Conservation (phyloP, 2,797 vertebrate genomes). For the Gastrophryne carolinensis region DNA sequence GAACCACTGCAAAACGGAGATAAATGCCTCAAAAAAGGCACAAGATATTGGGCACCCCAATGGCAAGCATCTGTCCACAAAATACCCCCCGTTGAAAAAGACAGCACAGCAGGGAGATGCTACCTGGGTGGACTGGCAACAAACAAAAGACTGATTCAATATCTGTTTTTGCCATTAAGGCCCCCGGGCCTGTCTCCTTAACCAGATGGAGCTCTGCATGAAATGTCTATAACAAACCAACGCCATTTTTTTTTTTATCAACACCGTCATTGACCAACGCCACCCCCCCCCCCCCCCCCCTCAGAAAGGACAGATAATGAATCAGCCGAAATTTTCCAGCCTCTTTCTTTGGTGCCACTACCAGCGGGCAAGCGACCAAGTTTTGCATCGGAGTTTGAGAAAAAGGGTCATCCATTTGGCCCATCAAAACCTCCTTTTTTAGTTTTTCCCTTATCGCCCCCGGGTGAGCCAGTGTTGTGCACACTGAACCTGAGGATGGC, state of each 20-base stretch:
- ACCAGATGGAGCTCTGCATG: background rate
- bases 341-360: background rate
- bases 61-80: too few relatives aligned
- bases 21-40: too few relatives aligned
- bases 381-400: background rate
- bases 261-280: background rate
- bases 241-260: background rate
- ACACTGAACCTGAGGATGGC: accelerated
- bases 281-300: too few relatives aligned
- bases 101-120: too few relatives aligned
- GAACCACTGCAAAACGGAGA: too few relatives aligned
- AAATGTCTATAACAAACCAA: background rate
- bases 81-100: too few relatives aligned
- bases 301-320: background rate
- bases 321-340: background rate
- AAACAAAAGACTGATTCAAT: background rate
- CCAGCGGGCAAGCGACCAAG: background rate
- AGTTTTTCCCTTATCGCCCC: background rate
- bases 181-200: background rate
- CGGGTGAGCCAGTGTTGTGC: background rate
- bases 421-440: background rate
- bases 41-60: too few relatives aligned
- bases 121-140: background rate
- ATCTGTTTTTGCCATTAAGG: background rate
- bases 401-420: background rate